These are phyloP conservation scores for Malurus cyaneus DNA, from an alignment of 2,113 vertebrate genomes.

Conservation along the genomic window DNA sequence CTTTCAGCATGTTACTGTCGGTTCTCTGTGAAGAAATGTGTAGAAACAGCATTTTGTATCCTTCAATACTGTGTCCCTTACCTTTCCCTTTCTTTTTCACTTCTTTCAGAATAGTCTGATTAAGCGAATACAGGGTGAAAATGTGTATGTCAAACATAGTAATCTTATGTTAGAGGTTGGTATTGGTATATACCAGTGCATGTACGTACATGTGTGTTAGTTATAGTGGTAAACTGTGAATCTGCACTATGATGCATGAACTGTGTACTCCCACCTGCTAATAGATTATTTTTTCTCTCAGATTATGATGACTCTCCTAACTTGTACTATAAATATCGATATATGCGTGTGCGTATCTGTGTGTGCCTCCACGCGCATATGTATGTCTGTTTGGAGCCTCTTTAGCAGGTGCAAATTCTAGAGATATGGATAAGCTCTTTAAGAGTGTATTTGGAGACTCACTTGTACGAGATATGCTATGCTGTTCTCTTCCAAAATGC, in stretches of 20 bases:
- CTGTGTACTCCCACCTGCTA: constrained; percentile 67
- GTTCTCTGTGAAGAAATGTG: constrained; percentile 57
- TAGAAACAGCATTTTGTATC: constrained; percentile 64
- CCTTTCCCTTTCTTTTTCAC: constrained; percentile 78
- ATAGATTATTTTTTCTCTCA: constrained; percentile 39
- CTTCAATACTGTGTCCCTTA: constrained; percentile 72
- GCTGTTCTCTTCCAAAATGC: constrained; percentile 62
- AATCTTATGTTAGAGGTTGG: constrained; percentile 99
- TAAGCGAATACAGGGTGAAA: constrained; percentile 93
- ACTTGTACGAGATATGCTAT: constrained; percentile 49
- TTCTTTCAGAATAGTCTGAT: constrained; percentile 95
- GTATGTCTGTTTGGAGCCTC: constrained; percentile 53
- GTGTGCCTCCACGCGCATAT: constrained; percentile 58
- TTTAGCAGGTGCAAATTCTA: constrained; percentile 33
- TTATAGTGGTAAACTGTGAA: constrained; percentile 59
- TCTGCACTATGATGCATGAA: constrained; percentile 75
- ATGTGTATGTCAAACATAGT: constrained; percentile 98
- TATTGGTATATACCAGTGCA: constrained; percentile 84
- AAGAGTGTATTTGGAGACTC: constrained; percentile 49
- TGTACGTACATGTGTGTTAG: constrained; percentile 78
- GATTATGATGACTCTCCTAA: constrained; percentile 12
- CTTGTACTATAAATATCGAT: constrained; percentile 25
- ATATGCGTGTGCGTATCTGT: constrained; percentile 29
- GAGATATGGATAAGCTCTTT: not conserved
- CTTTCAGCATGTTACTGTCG: constrained; percentile 55